A percentile compares a stretch with the other conserved stretches of the same genome.
Evolutionary conservation across 1,140 invertebrate species (phyloP).

Genomic region (Camponotus floridanus): DNA sequence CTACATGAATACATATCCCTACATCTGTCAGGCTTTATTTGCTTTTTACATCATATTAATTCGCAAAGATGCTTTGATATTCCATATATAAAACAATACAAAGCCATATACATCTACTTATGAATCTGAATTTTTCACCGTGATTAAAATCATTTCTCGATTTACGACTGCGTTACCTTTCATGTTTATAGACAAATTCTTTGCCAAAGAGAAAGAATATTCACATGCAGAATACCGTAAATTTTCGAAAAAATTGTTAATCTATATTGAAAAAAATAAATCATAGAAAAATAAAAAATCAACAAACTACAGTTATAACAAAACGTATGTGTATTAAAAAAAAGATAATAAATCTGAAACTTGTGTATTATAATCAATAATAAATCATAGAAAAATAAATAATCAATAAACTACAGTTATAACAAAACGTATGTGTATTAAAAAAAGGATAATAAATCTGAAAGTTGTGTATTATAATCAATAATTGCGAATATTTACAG

Average conservation of each 20-base stretch:
- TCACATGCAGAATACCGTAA: neutral
- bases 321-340: too few species aligned
- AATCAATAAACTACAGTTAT: neutral
- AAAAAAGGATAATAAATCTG: neutral
- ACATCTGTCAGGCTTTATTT: slow-evolving; percentile 37
- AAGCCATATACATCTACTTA: neutral
- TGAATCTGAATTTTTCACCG: neutral
- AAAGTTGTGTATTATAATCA: neutral
- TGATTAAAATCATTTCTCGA: neutral
- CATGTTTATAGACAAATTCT: slow-evolving; percentile 1
- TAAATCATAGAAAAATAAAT: neutral
- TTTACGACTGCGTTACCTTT: neutral
- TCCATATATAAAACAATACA: neutral
- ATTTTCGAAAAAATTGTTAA: slow-evolving; percentile 22
- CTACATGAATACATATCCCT: neutral
- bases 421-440: too few species aligned
- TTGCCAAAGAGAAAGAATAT: neutral
- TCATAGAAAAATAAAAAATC: neutral
- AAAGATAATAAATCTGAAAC: neutral
- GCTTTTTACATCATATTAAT: neutral
- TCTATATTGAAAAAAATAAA: neutral
- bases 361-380: neutral
- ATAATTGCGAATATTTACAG: neutral
- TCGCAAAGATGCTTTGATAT: neutral
- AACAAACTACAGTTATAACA: neutral